These are phyloP conservation scores for Orycteropus afer DNA, from an alignment of 2,113 vertebrate species.

Conservation along the genomic window DNA sequence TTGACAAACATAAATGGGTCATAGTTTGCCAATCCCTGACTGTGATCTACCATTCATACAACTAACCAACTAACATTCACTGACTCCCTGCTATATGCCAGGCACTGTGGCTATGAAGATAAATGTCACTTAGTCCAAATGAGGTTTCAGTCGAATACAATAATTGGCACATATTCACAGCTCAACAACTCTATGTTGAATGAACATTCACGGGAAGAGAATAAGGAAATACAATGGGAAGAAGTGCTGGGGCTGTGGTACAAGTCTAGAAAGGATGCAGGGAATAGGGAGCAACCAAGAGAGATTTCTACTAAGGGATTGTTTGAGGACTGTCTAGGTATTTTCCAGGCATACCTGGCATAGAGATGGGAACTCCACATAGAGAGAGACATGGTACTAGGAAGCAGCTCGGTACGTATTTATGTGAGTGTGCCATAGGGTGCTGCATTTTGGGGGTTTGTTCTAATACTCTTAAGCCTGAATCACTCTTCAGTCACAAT, in stretches of 20 bases:
- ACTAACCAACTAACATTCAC: not conserved
- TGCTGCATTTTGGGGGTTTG: not conserved
- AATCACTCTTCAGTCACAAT: not conserved
- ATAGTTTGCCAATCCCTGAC: not conserved
- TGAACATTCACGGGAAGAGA: not conserved
- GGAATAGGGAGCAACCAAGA: not conserved
- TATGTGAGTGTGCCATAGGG: fast-evolving
- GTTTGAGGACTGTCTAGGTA: not conserved
- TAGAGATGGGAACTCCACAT: not conserved
- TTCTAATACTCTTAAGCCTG: not conserved
- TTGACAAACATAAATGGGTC: not conserved
- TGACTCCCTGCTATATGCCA: not conserved
- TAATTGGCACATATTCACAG: not conserved
- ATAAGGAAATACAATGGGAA: not conserved
- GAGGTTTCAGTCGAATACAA: not conserved
- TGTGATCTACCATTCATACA: not conserved
- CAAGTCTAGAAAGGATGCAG: not conserved
- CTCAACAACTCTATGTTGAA: fast-evolving
- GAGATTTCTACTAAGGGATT: not conserved
- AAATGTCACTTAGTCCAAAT: not conserved
- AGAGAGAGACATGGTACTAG: not conserved
- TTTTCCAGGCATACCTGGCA: not conserved
- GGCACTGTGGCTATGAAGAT: not conserved
- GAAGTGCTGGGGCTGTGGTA: fast-evolving
- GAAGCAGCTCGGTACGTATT: too few species aligned